phyloP scores from a whole-genome alignment of 35 echinoderm and acorn worm species.

The Ptychodera flava region DNA sequence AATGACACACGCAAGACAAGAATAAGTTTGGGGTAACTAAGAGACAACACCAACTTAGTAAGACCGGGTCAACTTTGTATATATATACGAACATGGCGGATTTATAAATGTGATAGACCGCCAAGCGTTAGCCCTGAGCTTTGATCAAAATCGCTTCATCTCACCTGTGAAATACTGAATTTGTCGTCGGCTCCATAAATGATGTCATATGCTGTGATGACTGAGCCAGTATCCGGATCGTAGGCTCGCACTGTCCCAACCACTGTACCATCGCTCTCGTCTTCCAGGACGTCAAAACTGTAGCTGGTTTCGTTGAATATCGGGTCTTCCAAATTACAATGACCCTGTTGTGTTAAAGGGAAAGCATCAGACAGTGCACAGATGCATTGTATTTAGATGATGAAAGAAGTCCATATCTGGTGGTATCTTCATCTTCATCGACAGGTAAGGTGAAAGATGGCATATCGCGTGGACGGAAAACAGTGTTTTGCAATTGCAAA shows the following conservation, averaged over 20 bases:
- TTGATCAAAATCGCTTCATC: too few relatives aligned
- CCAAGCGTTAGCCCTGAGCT: too few relatives aligned
- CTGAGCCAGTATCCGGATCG: background rate
- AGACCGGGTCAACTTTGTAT: too few relatives aligned
- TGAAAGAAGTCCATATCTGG: background rate
- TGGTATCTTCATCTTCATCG: background rate
- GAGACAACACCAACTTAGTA: too few relatives aligned
- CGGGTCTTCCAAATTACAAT: background rate
- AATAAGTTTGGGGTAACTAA: too few relatives aligned
- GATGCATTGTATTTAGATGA: background rate
- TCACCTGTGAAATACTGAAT: background rate
- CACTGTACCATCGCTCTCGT: too few relatives aligned
- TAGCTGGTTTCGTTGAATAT: background rate
- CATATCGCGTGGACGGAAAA: too few relatives aligned
- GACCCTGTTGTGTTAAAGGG: background rate
- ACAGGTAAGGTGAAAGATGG: too few relatives aligned
- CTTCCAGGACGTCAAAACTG: background rate
- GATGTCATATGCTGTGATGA: background rate
- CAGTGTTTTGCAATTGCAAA: too few relatives aligned
- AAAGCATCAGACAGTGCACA: background rate
- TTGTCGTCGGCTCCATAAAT: background rate
- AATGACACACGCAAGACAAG: too few relatives aligned
- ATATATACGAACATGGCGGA: too few relatives aligned
- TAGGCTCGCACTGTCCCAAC: background rate
- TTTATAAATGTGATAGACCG: too few relatives aligned